Evolutionary conservation across 2,888 invertebrate genomes (phyloP).

Genomic region (Leucophora obtusa): DNA sequence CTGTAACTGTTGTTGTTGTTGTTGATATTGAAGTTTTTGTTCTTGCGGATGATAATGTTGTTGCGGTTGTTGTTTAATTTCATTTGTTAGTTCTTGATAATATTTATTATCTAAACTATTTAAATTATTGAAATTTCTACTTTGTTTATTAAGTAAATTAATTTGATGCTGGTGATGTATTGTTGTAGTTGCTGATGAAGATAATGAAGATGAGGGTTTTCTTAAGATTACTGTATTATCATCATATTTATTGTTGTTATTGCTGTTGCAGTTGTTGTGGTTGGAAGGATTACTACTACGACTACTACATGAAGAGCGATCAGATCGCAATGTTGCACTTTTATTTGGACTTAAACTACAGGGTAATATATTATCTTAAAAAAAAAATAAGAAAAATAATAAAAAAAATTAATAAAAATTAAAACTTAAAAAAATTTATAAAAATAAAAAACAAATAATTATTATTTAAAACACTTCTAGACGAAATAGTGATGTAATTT

Average conservation of each 20-base stretch:
- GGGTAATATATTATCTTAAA: slow-evolving; percentile 64
- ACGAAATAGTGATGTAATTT: no score
- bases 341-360: slow-evolving; percentile 57
- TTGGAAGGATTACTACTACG: slow-evolving; percentile 41
- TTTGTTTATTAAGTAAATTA: slow-evolving; percentile 44
- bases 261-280: slow-evolving; percentile 53
- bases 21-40: slow-evolving; percentile 12
- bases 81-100: slow-evolving; percentile 31
- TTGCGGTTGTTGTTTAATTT: not conserved
- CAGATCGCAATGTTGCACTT: slow-evolving; percentile 68
- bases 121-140: slow-evolving; percentile 38
- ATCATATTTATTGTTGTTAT: slow-evolving; percentile 23
- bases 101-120: slow-evolving; percentile 43
- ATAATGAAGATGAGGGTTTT: slow-evolving; percentile 41
- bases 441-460: slow-evolving; percentile 5
- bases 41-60: not conserved
- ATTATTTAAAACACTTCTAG: not conserved
- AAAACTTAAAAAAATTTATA: slow-evolving; percentile 41
- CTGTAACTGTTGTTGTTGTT: slow-evolving; percentile 24
- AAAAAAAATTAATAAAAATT: slow-evolving; percentile 29
- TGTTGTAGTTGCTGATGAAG: slow-evolving; percentile 42
- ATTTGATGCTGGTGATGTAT: slow-evolving; percentile 54
- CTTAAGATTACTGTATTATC: slow-evolving; percentile 56
- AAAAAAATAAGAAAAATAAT: slow-evolving; percentile 35
- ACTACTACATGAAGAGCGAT: slow-evolving; percentile 57